Evolutionary conservation across 2,113 vertebrate species (phyloP), one percentile per base, ranked within the genome.

Genomic region (Rhegmatorhina hoffmannsi): DNA sequence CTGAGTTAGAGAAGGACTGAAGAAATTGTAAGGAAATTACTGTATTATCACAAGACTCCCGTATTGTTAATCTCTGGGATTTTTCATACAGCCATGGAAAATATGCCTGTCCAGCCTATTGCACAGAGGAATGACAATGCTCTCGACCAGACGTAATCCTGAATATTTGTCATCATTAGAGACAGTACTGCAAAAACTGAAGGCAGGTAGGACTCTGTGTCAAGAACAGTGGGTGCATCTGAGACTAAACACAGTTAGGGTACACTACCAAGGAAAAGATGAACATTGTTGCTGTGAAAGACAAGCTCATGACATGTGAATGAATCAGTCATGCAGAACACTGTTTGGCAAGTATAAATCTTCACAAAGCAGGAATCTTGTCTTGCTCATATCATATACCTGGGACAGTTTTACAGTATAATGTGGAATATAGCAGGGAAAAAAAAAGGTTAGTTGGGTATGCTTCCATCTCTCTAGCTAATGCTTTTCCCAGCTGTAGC

Each of bases 41-140:
- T 19, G 15, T 9, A 17, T 38, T 31, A 18, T 46, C 25, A 46
- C 18, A 19, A 20, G 46, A 15, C 7, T 75, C 34, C 15, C 4
- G 2, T 16, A 49, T 14, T 1, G 0, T n/a, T 70, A 46, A 4
- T 8, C 29, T 20, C 52, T 55, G 19, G 3, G 9, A 7, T 58
- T 63, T 59, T 87, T 63, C 34, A 46, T 25, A 16, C 11, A 87
- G 43, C 33, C 38, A 26, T 38, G 40, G 49, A 52, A 93, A 94
- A 68, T 13, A 17, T 4, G 7, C 17, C 29, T 44, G 7, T 44
- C 19, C 58, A 85, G 67, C 28, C 38, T 72, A 15, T 2, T 68
- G 26, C 53, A 73, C 18, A 16, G 62, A 82, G n/a, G 20, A 47
- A 24, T 83, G 49, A 31, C 53, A 76, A 18, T 33, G 36, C 7